phyloP scores from a whole-genome alignment of 1,140 invertebrate genomes.

The Thaumatotibia leucotreta region DNA sequence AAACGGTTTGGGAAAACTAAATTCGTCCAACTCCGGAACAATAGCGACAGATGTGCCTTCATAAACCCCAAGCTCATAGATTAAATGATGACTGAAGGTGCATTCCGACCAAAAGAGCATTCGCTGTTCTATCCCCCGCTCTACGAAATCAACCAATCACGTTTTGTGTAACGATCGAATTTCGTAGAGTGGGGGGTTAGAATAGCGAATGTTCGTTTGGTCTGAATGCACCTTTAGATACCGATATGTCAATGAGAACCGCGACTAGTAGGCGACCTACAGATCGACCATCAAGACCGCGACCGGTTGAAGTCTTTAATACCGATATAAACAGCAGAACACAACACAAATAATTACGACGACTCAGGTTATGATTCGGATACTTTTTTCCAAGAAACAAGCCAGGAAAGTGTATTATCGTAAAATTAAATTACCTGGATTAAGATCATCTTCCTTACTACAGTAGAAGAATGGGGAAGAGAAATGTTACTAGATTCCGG shows the following conservation, averaged over 20 bases:
- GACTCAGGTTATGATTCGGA: neutral
- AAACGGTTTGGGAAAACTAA: neutral
- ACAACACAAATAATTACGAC: too few relatives aligned
- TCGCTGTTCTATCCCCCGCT: too few relatives aligned
- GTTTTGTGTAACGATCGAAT: too few relatives aligned
- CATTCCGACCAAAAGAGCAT: too few relatives aligned
- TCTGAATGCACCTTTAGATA: too few relatives aligned
- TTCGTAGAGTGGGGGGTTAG: too few relatives aligned
- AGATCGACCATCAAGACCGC: neutral
- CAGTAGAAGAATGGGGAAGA: neutral
- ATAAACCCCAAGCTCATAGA: too few relatives aligned
- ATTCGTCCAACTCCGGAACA: neutral
- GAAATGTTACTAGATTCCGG: neutral
- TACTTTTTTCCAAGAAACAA: neutral
- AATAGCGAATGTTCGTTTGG: too few relatives aligned
- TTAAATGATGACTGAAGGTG: too few relatives aligned
- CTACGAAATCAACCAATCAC: too few relatives aligned
- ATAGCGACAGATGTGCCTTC: too few relatives aligned
- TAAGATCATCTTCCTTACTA: neutral
- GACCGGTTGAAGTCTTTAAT: neutral
- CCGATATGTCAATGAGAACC: neutral
- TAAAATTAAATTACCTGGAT: neutral
- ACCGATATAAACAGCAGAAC: neutral
- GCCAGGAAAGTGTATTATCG: neutral
- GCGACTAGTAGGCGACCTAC: neutral